Evolutionary conservation across 1,140 invertebrate species (phyloP), one percentile per base, ranked within the genome.

Genomic region (Hypothenemus hampei): DNA sequence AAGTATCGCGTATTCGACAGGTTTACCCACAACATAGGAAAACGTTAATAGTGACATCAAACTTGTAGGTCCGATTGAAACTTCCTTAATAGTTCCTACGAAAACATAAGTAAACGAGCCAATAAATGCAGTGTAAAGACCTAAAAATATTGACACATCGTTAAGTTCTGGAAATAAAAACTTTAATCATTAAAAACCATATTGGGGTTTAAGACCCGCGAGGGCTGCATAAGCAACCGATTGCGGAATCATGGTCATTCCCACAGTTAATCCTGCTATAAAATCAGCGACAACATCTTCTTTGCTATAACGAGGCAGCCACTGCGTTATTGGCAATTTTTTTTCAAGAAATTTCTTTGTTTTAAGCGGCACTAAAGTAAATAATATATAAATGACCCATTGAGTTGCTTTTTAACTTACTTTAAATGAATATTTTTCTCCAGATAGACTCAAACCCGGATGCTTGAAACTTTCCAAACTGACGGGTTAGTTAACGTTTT

Each of bases 51-150:
- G 73, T 33, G 89, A 79, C 86, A 93, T 89, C 15, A 94, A 75
- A 29, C 88, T 90, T 0, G 89, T 91, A 0, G 91, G 89, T 20
- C 91, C 91, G 56, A 95, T 91, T 0, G 90, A 93, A 3, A 96
- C 60, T 51, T 62, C 60, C 68, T 86, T 91, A 37, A 92, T 85
- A 0, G 89, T 92, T 4, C 93, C 94, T 61, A 98, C 83, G 49
- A 94, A 70, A 29, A 86, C 76, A 70, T 97, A 97, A 13, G 95
- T 73, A 62, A 96, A 90, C 58, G 86, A 81, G 73, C 90, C 73
- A 74, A 95, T 84, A 70, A 96, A 95, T 1, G 91, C 87, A 0
- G 91, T 91, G 70, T 96, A 96, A 3, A 97, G 74, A 10, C 54
- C 54, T 57, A 15, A 26, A 56, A 56, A 26, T 29, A 40, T 15